These are phyloP conservation scores for Sorex araneus DNA, from an alignment of 2,113 vertebrate species.

Conservation along the genomic window DNA sequence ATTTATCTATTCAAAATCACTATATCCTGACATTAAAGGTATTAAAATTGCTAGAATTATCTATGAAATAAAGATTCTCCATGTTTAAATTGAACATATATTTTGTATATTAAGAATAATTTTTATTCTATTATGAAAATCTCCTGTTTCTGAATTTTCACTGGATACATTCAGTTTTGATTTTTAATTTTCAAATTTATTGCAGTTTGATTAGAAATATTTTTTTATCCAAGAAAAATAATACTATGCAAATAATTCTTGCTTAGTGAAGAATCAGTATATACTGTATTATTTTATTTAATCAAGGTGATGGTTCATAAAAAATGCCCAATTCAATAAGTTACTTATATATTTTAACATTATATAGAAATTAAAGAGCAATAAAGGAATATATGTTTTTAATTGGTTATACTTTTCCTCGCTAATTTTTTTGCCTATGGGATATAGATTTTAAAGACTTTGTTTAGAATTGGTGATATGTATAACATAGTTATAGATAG, in stretches of 20 bases:
- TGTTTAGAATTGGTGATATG: constrained; percentile 37
- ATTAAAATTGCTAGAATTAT: not conserved
- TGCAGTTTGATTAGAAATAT: not conserved
- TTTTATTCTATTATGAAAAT: not conserved
- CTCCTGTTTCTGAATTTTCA: constrained; percentile 1
- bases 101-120: constrained; percentile 31
- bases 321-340: constrained; percentile 37
- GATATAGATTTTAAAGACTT: not conserved
- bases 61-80: not conserved
- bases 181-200: constrained; percentile 49
- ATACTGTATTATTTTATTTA: not conserved
- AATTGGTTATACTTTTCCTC: not conserved
- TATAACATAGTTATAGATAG: constrained; percentile 16
- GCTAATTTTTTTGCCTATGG: constrained; percentile 6
- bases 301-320: not conserved
- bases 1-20: constrained; percentile 26
- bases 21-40: constrained; percentile 15
- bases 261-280: not conserved
- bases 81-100: not conserved
- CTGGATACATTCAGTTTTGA: not conserved
- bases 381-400: constrained; percentile 17
- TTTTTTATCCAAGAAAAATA: not conserved
- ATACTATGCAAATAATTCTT: not conserved
- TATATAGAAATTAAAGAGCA: constrained; percentile 29
- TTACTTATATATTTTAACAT: not conserved